Evolutionary conservation across 2,113 vertebrate species (phyloP).

Genomic region (Chloropsis hardwickii): DNA sequence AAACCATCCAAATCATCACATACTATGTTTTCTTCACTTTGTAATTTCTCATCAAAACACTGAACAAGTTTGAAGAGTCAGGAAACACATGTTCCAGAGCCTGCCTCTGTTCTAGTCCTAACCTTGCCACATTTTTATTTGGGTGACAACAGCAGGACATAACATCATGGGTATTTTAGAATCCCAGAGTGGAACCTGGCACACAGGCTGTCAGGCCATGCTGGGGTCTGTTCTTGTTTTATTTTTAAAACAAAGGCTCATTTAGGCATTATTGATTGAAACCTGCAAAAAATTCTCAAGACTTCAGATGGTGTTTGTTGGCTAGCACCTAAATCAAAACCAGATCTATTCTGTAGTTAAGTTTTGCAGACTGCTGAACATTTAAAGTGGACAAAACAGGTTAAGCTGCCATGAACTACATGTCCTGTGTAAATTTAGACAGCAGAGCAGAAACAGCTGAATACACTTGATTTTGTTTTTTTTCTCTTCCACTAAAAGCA

Average conservation of each 20-base stretch:
- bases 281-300: neutral
- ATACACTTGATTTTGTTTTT: neutral
- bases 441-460: neutral
- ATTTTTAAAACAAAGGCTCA: neutral
- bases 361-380: neutral
- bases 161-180: neutral
- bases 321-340: neutral
- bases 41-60: neutral
- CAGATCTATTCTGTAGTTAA: neutral
- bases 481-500: neutral
- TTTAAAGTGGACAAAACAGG: neutral
- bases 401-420: neutral
- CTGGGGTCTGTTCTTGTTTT: neutral
- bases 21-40: neutral
- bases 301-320: neutral
- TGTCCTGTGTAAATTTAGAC: neutral
- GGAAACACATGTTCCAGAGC: neutral
- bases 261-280: neutral
- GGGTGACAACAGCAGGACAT: neutral
- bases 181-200: neutral
- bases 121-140: neutral
- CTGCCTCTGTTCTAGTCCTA: neutral
- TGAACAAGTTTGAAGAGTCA: neutral
- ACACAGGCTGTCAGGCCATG: neutral
- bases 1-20: neutral